Conservation (phyloP, 2,797 vertebrate species). For the Chaetophractus vellerosus region DNA sequence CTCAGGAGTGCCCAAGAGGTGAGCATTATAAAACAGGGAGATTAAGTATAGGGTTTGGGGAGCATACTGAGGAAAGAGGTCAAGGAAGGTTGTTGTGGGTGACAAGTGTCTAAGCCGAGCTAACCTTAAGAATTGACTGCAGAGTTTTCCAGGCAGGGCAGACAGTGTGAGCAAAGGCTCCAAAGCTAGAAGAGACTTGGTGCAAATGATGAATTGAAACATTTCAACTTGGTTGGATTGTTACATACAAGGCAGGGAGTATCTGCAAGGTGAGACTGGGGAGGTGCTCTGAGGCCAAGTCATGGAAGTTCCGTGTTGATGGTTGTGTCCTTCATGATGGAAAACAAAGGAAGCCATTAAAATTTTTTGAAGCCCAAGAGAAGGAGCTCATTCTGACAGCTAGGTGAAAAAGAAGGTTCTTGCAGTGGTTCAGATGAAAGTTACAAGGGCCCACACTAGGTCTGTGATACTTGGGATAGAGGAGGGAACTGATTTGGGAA, state of each 20-base stretch:
- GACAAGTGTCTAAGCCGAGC: neutral
- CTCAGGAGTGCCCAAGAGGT: neutral
- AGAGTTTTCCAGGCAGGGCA: neutral
- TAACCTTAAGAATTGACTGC: neutral
- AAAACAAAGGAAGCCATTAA: neutral
- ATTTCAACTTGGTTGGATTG: neutral
- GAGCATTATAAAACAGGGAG: neutral
- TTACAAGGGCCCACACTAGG: neutral
- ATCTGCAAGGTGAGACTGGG: neutral
- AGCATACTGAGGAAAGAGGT: neutral
- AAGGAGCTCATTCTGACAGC: neutral
- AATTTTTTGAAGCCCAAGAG: neutral
- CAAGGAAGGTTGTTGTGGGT: neutral
- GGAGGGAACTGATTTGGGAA: neutral
- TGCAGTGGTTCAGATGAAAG: neutral
- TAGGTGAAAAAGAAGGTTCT: neutral
- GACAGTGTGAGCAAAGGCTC: neutral
- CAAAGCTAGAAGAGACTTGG: neutral
- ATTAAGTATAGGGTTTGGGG: neutral
- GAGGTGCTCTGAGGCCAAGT: neutral
- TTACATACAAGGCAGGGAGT: neutral
- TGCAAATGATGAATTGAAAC: neutral
- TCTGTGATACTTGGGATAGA: neutral
- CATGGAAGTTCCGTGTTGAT: neutral
- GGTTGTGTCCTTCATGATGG: neutral